Conservation (phyloP, 2,888 invertebrate genomes). For the Temnothorax rugatulus region DNA sequence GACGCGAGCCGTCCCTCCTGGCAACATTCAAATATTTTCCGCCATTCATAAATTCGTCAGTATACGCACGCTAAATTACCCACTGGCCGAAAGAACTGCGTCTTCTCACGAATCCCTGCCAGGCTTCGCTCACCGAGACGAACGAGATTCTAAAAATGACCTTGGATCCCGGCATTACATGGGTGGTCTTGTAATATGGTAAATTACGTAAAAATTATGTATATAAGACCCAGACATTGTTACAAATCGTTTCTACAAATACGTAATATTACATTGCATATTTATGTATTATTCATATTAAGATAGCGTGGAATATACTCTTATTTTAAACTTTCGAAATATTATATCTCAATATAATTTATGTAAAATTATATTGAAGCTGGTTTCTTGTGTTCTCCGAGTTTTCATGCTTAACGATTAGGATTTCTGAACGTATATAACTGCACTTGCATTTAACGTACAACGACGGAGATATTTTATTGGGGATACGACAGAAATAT, state of each 20-base stretch:
- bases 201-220: not conserved
- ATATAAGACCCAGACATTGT: not conserved
- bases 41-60: slow-evolving; percentile 86
- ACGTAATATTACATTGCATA: not conserved
- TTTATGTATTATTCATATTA: not conserved
- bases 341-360: not conserved
- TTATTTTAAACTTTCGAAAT: not conserved
- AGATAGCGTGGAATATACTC: not conserved
- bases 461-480: slow-evolving; percentile 15
- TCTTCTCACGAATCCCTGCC: slow-evolving; percentile 64
- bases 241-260: not conserved
- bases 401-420: not conserved
- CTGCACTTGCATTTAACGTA: slow-evolving; percentile 3
- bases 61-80: slow-evolving; percentile 79
- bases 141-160: slow-evolving; percentile 35
- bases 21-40: slow-evolving; percentile 85
- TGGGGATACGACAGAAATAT: slow-evolving; percentile 50
- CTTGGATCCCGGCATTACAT: slow-evolving; percentile 23
- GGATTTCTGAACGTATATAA: not conserved
- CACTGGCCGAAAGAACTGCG: slow-evolving; percentile 55
- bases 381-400: not conserved
- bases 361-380: not conserved
- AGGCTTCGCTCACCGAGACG: slow-evolving; percentile 26
- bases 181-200: slow-evolving; percentile 18
- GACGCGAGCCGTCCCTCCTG: slow-evolving; percentile 84